These are phyloP conservation scores for Atta texana DNA, from an alignment of 1,140 invertebrate species.

Conservation along the genomic window DNA sequence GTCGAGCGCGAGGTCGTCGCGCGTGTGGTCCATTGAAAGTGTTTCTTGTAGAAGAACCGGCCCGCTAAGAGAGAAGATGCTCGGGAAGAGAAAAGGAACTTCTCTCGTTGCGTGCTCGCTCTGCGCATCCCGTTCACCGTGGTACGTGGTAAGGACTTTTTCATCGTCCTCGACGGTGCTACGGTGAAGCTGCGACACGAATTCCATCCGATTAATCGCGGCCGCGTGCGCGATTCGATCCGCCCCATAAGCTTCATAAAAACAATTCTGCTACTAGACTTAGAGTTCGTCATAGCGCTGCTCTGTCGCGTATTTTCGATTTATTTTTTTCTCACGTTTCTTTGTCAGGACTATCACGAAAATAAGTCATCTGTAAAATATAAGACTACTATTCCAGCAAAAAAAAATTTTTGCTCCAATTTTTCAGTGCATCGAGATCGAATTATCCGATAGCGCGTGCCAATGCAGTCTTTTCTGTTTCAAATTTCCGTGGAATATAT, in stretches of 20 bases:
- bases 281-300: background rate
- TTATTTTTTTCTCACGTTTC: background rate
- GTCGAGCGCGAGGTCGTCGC: constrained; percentile 71
- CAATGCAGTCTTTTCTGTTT: background rate
- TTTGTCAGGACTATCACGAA: background rate
- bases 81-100: constrained; percentile 67
- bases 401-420: background rate
- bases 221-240: constrained; percentile 64
- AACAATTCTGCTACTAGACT: constrained; percentile 32
- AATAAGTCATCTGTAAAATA: background rate
- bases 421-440: background rate
- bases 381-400: background rate
- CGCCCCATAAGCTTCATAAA: constrained; percentile 55
- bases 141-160: constrained; percentile 72
- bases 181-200: constrained; percentile 61
- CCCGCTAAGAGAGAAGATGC: constrained; percentile 29
- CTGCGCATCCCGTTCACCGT: constrained; percentile 65
- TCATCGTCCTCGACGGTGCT: constrained; percentile 66
- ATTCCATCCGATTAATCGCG: constrained; percentile 69
- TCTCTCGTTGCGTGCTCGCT: constrained; percentile 19
- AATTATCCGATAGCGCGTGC: background rate
- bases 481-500: background rate
- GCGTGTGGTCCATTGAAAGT: constrained; percentile 84
- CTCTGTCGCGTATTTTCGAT: background rate
- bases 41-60: constrained; percentile 56